A percentile compares a stretch with the other conserved stretches of the same genome.
Conservation (phyloP, 1,140 invertebrate species). For the Mamestra configurata region DNA sequence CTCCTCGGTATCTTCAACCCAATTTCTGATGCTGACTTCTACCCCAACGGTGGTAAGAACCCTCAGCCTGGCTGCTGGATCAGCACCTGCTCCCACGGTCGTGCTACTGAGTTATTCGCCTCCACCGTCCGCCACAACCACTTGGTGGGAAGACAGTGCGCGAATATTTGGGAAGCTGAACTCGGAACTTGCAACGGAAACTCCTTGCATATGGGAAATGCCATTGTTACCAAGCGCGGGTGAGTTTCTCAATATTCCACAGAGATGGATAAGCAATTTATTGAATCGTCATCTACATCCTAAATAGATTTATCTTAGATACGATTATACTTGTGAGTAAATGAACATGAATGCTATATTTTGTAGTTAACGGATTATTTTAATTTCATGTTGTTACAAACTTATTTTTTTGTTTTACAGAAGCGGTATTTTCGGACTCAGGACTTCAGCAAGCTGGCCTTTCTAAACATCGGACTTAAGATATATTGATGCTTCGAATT, state of each 20-base stretch:
- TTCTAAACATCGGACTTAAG: slow-evolving; percentile 8
- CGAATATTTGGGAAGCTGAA: slow-evolving; percentile 62
- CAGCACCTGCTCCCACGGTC: slow-evolving; percentile 83
- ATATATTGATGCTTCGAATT: too few relatives aligned
- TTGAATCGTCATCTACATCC: too few relatives aligned
- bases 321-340: too few relatives aligned
- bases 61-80: slow-evolving; percentile 90
- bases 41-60: slow-evolving; percentile 89
- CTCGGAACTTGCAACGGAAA: slow-evolving; percentile 62
- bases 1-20: slow-evolving; percentile 77
- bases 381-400: too few relatives aligned
- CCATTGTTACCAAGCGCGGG: slow-evolving; percentile 56
- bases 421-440: slow-evolving; percentile 15
- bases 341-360: too few relatives aligned
- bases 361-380: too few relatives aligned
- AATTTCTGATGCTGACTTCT: slow-evolving; percentile 87
- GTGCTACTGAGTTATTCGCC: slow-evolving; percentile 87
- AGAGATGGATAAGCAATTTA: too few relatives aligned
- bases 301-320: too few relatives aligned
- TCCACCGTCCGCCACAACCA: slow-evolving; percentile 84
- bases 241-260: slow-evolving; percentile 21
- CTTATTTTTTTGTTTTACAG: background rate
- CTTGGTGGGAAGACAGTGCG: slow-evolving; percentile 79
- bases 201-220: slow-evolving; percentile 69
- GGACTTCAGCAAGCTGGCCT: background rate